A percentile compares a stretch with the other conserved stretches of the same genome.
Evolutionary conservation across 2,113 vertebrate species (phyloP).

Genomic region (Ceuthmochares aereus): DNA sequence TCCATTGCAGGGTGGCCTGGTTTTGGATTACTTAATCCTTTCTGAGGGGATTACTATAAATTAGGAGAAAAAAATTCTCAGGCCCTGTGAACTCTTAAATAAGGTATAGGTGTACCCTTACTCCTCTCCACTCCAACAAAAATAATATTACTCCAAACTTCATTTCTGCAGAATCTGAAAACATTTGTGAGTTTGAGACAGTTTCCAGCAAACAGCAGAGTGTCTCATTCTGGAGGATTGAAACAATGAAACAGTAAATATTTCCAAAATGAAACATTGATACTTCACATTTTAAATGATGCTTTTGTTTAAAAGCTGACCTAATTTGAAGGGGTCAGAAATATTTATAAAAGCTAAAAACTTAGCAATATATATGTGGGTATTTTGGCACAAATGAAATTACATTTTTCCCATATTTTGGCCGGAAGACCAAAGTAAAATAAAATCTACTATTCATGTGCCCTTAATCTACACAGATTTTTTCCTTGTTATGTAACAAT

Average conservation of each 20-base stretch:
- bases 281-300: background rate
- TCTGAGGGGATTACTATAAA: background rate
- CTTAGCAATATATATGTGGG: background rate
- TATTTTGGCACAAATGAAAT: background rate
- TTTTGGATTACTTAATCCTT: constrained; percentile 3
- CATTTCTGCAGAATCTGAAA: background rate
- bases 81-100: background rate
- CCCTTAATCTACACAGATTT: background rate
- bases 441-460: background rate
- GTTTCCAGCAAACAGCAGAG: constrained; percentile 17
- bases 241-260: constrained; percentile 10
- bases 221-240: background rate
- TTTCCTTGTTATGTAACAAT: background rate
- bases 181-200: background rate
- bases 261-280: background rate
- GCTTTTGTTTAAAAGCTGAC: background rate
- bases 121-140: fast-evolving
- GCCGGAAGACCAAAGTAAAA: background rate
- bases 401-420: background rate
- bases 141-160: background rate
- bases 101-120: background rate
- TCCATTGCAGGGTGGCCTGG: background rate
- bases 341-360: background rate
- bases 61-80: background rate
- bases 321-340: background rate